Percentiles rank a stretch among this genome's conserved stretches.
Conservation (phyloP, 2,888 invertebrate genomes). For the Plebejus argus region DNA sequence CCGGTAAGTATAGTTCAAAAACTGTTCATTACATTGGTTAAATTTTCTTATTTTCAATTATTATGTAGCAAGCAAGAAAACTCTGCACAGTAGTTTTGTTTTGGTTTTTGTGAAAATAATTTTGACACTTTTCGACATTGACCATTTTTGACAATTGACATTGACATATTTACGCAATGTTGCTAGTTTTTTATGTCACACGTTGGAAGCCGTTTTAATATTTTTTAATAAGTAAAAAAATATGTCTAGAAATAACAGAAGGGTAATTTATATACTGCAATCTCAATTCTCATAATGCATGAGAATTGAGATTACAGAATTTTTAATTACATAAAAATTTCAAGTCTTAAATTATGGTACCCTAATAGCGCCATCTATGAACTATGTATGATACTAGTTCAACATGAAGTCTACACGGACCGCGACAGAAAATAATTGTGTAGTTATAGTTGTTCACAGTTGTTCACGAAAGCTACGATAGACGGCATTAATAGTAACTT, state of each 20-base stretch:
- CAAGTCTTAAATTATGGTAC: too few relatives aligned
- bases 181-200: neutral
- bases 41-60: neutral
- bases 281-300: too few relatives aligned
- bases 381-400: neutral
- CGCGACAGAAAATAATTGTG: too few relatives aligned
- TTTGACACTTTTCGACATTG: neutral
- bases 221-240: too few relatives aligned
- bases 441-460: too few relatives aligned
- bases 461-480: neutral
- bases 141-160: neutral
- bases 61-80: neutral
- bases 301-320: too few relatives aligned
- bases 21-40: neutral
- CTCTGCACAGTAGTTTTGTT: neutral
- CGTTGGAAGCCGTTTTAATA: too few relatives aligned
- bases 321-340: too few relatives aligned
- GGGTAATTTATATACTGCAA: too few relatives aligned
- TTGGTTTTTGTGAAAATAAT: neutral
- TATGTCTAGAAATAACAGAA: too few relatives aligned
- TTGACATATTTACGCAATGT: neutral
- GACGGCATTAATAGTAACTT: neutral
- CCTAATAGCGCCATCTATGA: neutral
- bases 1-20: conserved; percentile 57
- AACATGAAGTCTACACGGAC: too few relatives aligned